These are phyloP conservation scores for Oncorhynchus keta DNA, from an alignment of 2,113 vertebrate genomes.

Conservation along the genomic window DNA sequence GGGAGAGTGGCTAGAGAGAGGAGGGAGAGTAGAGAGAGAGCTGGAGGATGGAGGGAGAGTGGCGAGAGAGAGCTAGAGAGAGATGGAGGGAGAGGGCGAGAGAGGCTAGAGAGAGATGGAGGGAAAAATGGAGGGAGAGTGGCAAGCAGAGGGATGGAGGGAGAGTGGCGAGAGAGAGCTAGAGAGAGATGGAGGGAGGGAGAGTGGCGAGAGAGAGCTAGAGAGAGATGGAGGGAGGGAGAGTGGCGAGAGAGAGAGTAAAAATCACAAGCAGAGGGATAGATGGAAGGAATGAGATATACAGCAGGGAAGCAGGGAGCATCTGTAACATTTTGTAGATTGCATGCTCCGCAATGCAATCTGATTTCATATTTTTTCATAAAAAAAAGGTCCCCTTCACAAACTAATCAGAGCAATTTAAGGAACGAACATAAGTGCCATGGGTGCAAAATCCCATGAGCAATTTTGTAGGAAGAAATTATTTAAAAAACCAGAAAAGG, in stretches of 20 bases:
- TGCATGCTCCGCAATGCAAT: not conserved
- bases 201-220: not conserved
- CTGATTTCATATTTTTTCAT: constrained; percentile 20
- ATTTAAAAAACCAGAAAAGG: not conserved
- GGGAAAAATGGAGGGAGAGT: too few species aligned
- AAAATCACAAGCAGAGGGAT: constrained; percentile 29
- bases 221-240: not conserved
- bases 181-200: not conserved
- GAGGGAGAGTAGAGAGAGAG: not conserved
- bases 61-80: not conserved
- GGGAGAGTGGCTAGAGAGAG: not conserved
- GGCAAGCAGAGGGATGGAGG: not conserved
- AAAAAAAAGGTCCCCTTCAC: constrained; percentile 18
- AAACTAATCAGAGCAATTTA: constrained; percentile 27
- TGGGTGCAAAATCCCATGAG: constrained; percentile 32
- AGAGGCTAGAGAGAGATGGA: not conserved
- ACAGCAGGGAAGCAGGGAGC: constrained; percentile 4
- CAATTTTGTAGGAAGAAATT: constrained; percentile 13
- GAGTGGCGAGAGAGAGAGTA: constrained; percentile 5
- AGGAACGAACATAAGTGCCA: constrained; percentile 20
- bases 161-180: not conserved
- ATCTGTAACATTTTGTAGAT: constrained; percentile 5
- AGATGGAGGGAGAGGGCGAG: not conserved
- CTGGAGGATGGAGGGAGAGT: not conserved
- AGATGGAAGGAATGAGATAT: constrained; percentile 14